Conservation (phyloP, 2,888 invertebrate species). For the Cyaniris semiargus region DNA sequence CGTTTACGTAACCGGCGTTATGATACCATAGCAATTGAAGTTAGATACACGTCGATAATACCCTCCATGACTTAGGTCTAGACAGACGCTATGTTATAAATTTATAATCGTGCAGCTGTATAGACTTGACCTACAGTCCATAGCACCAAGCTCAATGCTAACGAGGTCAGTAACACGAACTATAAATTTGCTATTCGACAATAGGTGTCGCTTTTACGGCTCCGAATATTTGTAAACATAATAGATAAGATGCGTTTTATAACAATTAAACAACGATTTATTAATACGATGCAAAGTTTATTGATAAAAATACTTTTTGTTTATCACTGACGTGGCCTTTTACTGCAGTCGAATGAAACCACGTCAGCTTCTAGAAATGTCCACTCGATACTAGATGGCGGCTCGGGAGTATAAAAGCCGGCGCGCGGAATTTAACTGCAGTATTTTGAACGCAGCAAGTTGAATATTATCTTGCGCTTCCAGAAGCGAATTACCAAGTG, state of each 20-base stretch:
- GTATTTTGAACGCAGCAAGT: constrained; percentile 38
- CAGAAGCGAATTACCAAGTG: background rate
- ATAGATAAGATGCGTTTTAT: background rate
- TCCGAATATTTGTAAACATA: background rate
- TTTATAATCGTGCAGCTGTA: background rate
- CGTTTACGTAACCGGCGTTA: background rate
- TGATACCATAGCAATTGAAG: background rate
- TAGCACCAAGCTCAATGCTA: background rate
- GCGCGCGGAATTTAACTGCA: constrained; percentile 41
- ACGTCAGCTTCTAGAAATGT: constrained; percentile 51
- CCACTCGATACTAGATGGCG: constrained; percentile 58
- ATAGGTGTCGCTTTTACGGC: constrained; percentile 37
- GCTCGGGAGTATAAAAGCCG: constrained; percentile 49
- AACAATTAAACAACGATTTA: constrained; percentile 3
- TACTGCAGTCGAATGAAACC: constrained; percentile 29
- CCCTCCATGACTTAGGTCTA: background rate
- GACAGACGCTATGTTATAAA: background rate
- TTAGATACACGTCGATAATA: background rate
- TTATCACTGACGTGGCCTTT: constrained; percentile 37
- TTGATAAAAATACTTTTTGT: constrained; percentile 4
- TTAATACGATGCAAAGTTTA: background rate
- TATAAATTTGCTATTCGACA: constrained; percentile 37
- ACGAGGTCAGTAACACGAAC: constrained; percentile 2
- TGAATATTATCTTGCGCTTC: constrained; percentile 7
- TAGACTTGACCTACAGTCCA: background rate